Conservation (phyloP, 1,140 invertebrate species). For the Pseudomyrmex flavicornis region DNA sequence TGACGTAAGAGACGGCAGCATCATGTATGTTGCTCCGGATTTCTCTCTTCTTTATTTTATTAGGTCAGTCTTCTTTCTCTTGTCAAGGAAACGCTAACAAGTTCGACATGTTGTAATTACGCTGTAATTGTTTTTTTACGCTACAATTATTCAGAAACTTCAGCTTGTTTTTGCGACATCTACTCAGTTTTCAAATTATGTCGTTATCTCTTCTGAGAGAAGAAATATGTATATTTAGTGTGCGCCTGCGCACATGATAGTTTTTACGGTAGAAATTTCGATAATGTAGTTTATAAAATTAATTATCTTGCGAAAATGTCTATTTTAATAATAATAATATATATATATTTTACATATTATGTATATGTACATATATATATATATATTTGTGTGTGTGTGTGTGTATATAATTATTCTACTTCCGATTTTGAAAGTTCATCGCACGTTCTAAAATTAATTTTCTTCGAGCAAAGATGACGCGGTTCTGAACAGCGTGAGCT, state of each 20-base stretch:
- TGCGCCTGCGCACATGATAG: no score
- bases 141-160: not conserved
- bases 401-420: not conserved
- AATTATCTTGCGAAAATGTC: no score
- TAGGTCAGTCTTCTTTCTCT: not conserved
- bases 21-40: not conserved
- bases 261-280: no score
- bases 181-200: no score
- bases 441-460: slow-evolving; percentile 39
- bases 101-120: not conserved
- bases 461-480: slow-evolving; percentile 12
- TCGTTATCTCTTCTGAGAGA: not conserved
- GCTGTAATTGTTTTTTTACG: not conserved
- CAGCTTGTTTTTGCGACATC: not conserved
- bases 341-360: not conserved
- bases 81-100: not conserved
- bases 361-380: no score
- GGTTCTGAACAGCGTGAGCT: slow-evolving; percentile 13
- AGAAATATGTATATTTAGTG: not conserved
- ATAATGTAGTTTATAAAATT: no score
- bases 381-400: no score
- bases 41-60: slow-evolving; percentile 15
- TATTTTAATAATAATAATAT: no score
- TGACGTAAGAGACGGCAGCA: slow-evolving; percentile 53
- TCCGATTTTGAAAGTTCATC: not conserved